A percentile compares a stretch with the other conserved stretches of the same genome.
These are phyloP conservation scores for Anableps anableps DNA, from an alignment of 2,797 vertebrate genomes.

Conservation along the genomic window DNA sequence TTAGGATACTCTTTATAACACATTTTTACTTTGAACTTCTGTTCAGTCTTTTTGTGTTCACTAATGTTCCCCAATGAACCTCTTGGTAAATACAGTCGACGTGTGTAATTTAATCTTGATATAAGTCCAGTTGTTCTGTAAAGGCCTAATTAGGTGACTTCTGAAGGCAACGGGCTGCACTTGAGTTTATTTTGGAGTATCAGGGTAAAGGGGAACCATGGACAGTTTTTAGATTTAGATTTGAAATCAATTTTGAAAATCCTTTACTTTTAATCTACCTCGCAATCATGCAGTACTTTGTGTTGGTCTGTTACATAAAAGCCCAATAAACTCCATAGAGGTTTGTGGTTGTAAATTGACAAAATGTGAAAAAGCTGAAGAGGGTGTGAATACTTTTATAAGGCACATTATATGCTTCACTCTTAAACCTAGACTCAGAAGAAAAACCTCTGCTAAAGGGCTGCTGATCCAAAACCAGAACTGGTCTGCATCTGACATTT, in stretches of 20 bases:
- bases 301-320: neutral
- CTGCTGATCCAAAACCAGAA: constrained; percentile 57
- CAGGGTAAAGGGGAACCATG: neutral
- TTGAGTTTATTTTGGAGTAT: neutral
- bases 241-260: neutral
- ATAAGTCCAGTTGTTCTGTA: no score
- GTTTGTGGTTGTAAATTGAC: neutral
- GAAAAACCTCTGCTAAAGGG: constrained; percentile 66
- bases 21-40: neutral
- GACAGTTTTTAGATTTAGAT: neutral
- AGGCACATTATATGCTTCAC: constrained; percentile 27
- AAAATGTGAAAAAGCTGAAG: neutral
- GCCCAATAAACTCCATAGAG: neutral
- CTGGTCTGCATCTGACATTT: constrained; percentile 53
- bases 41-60: no score
- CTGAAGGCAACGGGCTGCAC: neutral
- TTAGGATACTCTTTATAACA: no score
- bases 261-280: neutral
- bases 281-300: neutral
- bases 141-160: no score
- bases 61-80: no score
- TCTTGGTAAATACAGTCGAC: no score
- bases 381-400: constrained; percentile 12
- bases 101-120: no score
- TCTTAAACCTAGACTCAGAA: constrained; percentile 27